phyloP scores from a whole-genome alignment of 2,797 vertebrate species.

The Erpetoichthys calabaricus region DNA sequence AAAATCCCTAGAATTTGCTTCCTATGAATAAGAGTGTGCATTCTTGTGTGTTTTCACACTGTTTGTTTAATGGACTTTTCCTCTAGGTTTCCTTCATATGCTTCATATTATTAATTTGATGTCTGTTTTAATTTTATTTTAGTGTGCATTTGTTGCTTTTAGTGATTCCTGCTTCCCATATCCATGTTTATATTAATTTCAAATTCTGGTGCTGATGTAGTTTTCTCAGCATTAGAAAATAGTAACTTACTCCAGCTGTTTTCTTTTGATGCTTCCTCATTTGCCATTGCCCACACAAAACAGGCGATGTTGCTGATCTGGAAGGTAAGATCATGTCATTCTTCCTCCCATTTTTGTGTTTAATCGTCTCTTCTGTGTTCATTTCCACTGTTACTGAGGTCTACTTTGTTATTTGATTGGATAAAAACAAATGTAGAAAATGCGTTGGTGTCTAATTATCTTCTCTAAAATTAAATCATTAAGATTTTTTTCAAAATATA shows the following conservation, averaged over 20 bases:
- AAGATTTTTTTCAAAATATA: no score
- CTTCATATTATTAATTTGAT: no score
- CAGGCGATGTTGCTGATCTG: slow-evolving; percentile 73
- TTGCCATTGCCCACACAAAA: slow-evolving; percentile 62
- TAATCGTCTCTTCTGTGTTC: not conserved
- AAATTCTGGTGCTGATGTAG: slow-evolving; percentile 39
- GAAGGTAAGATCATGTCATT: slow-evolving; percentile 62
- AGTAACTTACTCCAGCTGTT: slow-evolving; percentile 55
- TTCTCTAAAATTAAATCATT: no score
- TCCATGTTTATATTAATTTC: slow-evolving; percentile 35
- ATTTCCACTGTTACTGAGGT: not conserved
- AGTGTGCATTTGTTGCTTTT: slow-evolving; percentile 27
- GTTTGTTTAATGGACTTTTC: no score
- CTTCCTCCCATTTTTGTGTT: slow-evolving; percentile 1
- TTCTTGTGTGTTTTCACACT: no score
- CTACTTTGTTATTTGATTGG: no score
- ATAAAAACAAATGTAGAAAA: no score
- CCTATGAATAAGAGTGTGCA: no score
- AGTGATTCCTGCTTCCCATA: slow-evolving; percentile 35
- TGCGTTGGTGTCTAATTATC: no score
- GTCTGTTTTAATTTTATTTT: slow-evolving; percentile 14
- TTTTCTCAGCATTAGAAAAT: slow-evolving; percentile 35
- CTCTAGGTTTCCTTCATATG: no score
- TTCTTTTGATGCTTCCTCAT: slow-evolving; percentile 70
- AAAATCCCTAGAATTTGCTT: no score